Base-by-base conservation (phyloP, 2,888 invertebrate species). In the Hirtodrosophila histrioides region DNA sequence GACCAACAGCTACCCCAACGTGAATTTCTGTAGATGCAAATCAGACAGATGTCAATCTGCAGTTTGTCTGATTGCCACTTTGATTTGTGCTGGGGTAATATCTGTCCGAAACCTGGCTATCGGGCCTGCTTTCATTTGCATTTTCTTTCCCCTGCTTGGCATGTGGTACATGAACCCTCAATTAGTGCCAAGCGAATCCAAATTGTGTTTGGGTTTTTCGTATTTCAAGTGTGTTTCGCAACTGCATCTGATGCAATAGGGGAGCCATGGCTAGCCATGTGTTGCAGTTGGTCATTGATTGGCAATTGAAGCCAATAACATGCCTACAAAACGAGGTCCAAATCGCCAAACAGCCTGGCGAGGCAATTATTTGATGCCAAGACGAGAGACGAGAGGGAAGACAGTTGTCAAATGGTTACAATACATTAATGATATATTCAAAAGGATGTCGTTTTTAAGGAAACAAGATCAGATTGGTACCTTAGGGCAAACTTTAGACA, bases 31-130 rank as follows among this genome's bases (percentile, higher is more conserved):
- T 43, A 68, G 78, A 80, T 83, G 76, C 83, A 83, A 83, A 83
- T 83, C 78, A 65, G 70, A 68, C 82, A 83, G 86, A 83, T 83
- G 86, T 79, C 86, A 86, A 83, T 82, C 80, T 75, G 80, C 65
- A 73, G 78, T 85, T 77, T 68, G 46, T 63, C 75, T 82, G 83
- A 83, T 82, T 82, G 79, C 64, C 83, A 69, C 64, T 65, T 57
- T 73, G 75, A 73, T 75, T 75, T 75, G 71, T 61, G 56, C 33
- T 24, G 23, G 56, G 53, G 40, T 49, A 49, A 27, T 27, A 37
- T 37, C 46, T 56, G 40, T 17, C 37, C 31, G 10, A 10, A 43
- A 27, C 23, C 31, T 40, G 27, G 23, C 35, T 39, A 36, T 33
- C 8, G 53, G 45, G 33, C 45, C 33, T 62, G 41, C 46, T 60